Conservation (phyloP, 2,888 invertebrate genomes). For the Bellardia bayeri region DNA sequence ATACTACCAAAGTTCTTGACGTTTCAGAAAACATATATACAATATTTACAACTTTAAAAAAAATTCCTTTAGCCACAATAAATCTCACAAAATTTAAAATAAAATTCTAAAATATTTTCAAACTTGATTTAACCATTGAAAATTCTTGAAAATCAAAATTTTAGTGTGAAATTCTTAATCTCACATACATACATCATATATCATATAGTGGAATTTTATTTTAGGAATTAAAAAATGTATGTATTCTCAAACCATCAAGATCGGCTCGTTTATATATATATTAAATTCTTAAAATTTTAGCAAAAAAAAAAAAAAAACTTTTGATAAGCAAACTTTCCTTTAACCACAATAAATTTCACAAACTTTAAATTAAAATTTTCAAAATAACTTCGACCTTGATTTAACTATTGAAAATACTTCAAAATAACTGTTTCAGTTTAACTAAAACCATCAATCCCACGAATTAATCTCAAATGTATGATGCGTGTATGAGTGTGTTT, state of each 20-base stretch:
- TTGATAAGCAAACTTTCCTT: not conserved
- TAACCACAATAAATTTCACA: not conserved
- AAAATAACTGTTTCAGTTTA: conserved; percentile 9
- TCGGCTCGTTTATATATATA: no score
- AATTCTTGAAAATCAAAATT: conserved; percentile 17
- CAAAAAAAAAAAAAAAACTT: no score
- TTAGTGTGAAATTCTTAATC: not conserved
- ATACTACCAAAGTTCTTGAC: no score
- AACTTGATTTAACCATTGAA: not conserved
- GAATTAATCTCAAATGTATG: conserved; percentile 2
- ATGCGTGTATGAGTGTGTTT: not conserved
- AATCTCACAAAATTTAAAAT: not conserved
- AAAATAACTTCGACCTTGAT: conserved; percentile 1
- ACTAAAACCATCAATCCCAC: not conserved
- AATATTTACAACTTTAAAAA: no score
- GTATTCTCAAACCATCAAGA: no score
- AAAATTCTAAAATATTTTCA: not conserved
- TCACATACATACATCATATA: not conserved
- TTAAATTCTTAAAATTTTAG: no score
- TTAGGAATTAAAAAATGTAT: no score
- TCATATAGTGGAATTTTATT: no score
- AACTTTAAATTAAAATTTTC: not conserved
- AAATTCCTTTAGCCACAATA: not conserved
- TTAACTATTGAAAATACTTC: not conserved
- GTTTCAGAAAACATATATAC: no score